These are phyloP conservation scores for Micropoecilia bifurca DNA, from an alignment of 2,797 vertebrate species.

Conservation along the genomic window DNA sequence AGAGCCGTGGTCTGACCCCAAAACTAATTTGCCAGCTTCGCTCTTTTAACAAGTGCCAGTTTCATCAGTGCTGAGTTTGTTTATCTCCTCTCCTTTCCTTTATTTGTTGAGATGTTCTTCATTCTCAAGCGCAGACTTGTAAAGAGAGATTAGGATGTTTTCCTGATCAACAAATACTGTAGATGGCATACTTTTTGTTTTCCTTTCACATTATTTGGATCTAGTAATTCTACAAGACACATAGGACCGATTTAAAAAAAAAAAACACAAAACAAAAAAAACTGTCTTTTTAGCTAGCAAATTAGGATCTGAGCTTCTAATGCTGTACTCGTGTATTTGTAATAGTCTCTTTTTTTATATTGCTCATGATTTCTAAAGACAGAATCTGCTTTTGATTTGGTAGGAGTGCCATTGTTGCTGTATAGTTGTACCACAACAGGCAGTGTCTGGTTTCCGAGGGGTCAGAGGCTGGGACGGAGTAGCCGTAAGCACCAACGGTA, in stretches of 20 bases:
- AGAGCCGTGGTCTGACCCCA: slow-evolving; percentile 71
- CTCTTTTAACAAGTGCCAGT: slow-evolving; percentile 66
- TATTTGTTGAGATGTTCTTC: slow-evolving; percentile 70
- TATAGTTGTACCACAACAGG: slow-evolving; percentile 39
- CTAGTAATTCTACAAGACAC: not conserved
- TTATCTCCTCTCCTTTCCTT: slow-evolving; percentile 60
- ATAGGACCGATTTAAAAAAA: too few relatives aligned
- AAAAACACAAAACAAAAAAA: not conserved
- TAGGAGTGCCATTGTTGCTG: slow-evolving; percentile 47
- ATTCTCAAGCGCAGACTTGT: slow-evolving; percentile 22
- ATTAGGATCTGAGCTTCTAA: not conserved
- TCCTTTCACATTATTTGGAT: not conserved
- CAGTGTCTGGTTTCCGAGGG: slow-evolving; percentile 67
- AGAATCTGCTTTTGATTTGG: slow-evolving; percentile 67
- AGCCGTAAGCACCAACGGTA: slow-evolving; percentile 65
- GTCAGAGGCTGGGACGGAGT: slow-evolving; percentile 66
- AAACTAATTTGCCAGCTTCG: slow-evolving; percentile 78
- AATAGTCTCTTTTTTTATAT: slow-evolving; percentile 16
- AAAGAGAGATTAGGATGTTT: slow-evolving; percentile 11
- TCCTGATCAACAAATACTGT: not conserved
- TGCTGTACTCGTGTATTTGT: slow-evolving; percentile 11
- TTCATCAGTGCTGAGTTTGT: slow-evolving; percentile 69
- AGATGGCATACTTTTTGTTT: not conserved
- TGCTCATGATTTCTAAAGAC: slow-evolving; percentile 33
- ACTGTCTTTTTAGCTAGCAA: not conserved